Conservation (phyloP, 1,140 invertebrate species). For the Aphis gossypii region DNA sequence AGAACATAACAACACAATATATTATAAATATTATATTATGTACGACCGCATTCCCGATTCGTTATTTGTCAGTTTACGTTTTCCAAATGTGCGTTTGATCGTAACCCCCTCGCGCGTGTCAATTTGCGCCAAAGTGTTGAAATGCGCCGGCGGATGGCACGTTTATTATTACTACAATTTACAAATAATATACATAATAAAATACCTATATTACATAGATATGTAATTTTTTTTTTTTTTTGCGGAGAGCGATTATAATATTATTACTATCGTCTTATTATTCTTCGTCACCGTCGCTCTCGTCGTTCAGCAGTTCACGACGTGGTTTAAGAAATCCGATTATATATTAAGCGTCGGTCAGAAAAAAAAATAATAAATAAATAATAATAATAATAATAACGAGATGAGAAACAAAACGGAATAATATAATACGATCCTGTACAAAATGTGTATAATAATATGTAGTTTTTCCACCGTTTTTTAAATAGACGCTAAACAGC, state of each 20-base stretch:
- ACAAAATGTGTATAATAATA: neutral
- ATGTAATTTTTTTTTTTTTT: no score
- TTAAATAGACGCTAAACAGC: conserved; percentile 42
- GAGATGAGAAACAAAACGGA: neutral
- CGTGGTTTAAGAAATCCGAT: neutral
- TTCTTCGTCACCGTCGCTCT: no score
- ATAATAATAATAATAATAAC: neutral
- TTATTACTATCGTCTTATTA: no score
- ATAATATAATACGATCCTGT: neutral
- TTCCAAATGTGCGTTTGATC: neutral
- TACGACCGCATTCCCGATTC: neutral
- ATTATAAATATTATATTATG: neutral
- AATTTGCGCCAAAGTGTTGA: neutral
- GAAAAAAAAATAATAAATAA: neutral
- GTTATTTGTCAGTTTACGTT: conserved; percentile 6
- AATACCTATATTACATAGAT: no score
- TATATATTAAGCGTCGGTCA: no score
- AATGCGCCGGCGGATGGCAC: neutral
- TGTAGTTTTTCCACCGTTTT: neutral
- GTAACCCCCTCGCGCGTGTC: neutral
- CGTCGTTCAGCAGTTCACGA: no score
- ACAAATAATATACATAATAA: no score
- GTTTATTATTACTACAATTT: neutral
- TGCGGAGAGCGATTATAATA: no score
- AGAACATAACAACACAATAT: neutral